A percentile compares a stretch with the other conserved stretches of the same genome.
phyloP scores from a whole-genome alignment of 2,797 vertebrate genomes.

The Spea hammondii region DNA sequence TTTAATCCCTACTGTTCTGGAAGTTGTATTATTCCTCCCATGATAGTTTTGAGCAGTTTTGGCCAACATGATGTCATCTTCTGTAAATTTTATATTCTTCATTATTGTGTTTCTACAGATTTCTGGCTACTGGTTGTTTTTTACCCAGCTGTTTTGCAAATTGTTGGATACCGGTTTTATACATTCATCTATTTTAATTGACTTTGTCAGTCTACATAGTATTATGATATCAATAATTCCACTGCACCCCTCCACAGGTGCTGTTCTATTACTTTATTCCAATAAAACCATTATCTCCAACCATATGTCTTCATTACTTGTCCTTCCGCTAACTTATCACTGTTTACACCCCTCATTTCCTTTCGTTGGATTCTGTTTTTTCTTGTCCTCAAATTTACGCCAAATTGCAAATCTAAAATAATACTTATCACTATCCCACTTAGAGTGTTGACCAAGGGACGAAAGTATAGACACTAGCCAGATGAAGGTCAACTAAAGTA shows the following conservation, averaged over 20 bases:
- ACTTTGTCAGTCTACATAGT: background rate
- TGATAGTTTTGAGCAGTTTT: background rate
- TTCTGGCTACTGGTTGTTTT: background rate
- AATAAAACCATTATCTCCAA: background rate
- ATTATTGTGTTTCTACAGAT: background rate
- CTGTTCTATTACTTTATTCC: background rate
- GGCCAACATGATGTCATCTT: background rate
- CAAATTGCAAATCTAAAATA: background rate
- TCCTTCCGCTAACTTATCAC: background rate
- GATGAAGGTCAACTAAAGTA: background rate
- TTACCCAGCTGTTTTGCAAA: constrained; percentile 9
- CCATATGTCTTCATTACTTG: background rate
- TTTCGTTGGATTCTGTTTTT: no score
- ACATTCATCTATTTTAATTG: background rate
- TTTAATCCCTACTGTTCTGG: background rate
- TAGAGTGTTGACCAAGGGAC: background rate
- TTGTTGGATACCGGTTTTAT: background rate
- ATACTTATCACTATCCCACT: background rate
- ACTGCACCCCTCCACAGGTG: background rate
- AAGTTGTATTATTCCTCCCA: background rate
- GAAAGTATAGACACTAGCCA: background rate
- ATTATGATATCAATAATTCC: background rate
- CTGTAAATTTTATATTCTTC: background rate
- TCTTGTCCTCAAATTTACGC: background rate
- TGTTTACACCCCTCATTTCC: background rate